Base-by-base conservation (phyloP, 2,888 invertebrate genomes). In the Sturmia bella region DNA sequence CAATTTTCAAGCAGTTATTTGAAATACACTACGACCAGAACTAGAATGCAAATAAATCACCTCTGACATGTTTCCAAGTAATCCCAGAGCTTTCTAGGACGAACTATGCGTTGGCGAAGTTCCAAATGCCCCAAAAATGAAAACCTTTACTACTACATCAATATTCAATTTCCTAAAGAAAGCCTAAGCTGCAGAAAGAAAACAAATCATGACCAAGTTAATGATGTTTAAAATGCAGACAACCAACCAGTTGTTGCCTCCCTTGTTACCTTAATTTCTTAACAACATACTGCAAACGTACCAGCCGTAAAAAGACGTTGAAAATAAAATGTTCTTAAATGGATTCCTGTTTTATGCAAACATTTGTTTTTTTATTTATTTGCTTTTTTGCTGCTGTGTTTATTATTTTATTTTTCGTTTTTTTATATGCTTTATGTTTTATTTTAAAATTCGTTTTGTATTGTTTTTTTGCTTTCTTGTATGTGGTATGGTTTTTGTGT, bases 251-350 rank as follows among this genome's bases (percentile, higher is more conserved):
- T 66, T 73, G 78, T 72, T 78, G 72, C 43, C 78, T 78, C 59
- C 66, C 72, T 78, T 78, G 78, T 78, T 78, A 48, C 72, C 66
- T 72, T 78, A 68, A 79, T 79, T 79, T 79, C 66, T 79, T 52
- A 61, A 68, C 45, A 66, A 45, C 39, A 19, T 45, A 21, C 7
- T 27, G n/a, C n/a, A n/a, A n/a, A 27, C 21, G 12, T 19, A 24
- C 37, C 57, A 3, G 11, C 24, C 52, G 37, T 21, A 11, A 43
- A 52, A 37, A 61, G 24, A 52, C 41, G 37, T 12, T 73, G 24
- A 66, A 79, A 73, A 73, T 73, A 66, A 79, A 73, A 73, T 73
- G 24, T 73, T 79, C 72, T 54, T 69, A 82, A 76, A 74, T 70
- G 54, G 59, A 76, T 80, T 72, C 80, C 80, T 39, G 77, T 77